A percentile compares a stretch with the other conserved stretches of the same genome.
Evolutionary conservation across 2,888 invertebrate species (phyloP).

Genomic region (Hemistola chrysoprasaria): DNA sequence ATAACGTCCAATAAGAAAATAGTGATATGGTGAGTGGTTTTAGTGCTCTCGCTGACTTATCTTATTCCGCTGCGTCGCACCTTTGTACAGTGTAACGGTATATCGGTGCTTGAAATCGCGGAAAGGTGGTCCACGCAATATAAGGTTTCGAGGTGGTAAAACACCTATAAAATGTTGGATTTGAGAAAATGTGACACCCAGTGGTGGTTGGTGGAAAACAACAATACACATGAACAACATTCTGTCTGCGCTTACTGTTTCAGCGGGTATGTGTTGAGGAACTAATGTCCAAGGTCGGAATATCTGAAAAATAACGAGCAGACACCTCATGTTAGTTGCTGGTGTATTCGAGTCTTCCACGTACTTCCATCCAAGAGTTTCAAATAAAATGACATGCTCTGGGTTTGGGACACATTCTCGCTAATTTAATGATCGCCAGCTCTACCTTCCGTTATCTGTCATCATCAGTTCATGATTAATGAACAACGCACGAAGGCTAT

Average conservation of each 20-base stretch:
- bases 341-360: slow-evolving; percentile 59
- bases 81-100: slow-evolving; percentile 34
- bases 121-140: slow-evolving; percentile 49
- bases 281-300: slow-evolving; percentile 79
- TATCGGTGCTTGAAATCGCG: slow-evolving; percentile 42
- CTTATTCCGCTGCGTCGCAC: slow-evolving; percentile 30
- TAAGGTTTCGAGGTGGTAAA: slow-evolving; percentile 42
- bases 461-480: slow-evolving; percentile 4
- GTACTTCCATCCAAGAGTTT: slow-evolving; percentile 31
- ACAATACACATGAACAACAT: slow-evolving; percentile 78
- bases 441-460: slow-evolving; percentile 4
- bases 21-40: slow-evolving; percentile 57
- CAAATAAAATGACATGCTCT: slow-evolving; percentile 6
- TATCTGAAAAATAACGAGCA: slow-evolving; percentile 80
- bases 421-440: background rate
- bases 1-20: slow-evolving; percentile 50
- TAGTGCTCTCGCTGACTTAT: slow-evolving; percentile 54
- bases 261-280: slow-evolving; percentile 76
- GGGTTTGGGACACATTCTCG: slow-evolving; percentile 7
- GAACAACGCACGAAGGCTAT: slow-evolving; percentile 42
- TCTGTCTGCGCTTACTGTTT: slow-evolving; percentile 78
- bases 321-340: slow-evolving; percentile 71
- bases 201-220: slow-evolving; percentile 73
- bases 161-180: slow-evolving; percentile 49
- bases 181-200: slow-evolving; percentile 56